Conservation (phyloP, 2,113 vertebrate genomes). For the Nerophis ophidion region DNA sequence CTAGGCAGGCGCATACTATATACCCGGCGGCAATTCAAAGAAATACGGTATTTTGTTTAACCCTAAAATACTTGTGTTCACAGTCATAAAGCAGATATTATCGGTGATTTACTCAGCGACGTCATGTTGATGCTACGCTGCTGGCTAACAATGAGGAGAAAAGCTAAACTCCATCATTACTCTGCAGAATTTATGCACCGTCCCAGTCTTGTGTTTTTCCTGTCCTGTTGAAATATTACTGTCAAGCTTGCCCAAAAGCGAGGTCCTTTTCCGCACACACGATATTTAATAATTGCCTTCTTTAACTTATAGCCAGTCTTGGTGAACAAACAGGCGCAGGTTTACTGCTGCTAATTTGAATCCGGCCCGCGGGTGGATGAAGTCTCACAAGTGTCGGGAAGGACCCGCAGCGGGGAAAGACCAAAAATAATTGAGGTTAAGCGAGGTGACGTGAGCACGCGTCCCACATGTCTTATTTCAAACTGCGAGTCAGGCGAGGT, state of each 20-base stretch:
- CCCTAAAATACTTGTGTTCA: too few relatives aligned
- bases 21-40: too few relatives aligned
- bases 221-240: too few relatives aligned
- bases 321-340: neutral
- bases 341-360: neutral
- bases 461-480: neutral
- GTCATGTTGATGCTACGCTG: too few relatives aligned
- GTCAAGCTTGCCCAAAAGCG: neutral
- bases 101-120: too few relatives aligned
- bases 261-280: neutral
- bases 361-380: neutral
- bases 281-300: neutral
- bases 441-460: neutral
- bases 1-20: too few relatives aligned
- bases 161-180: too few relatives aligned
- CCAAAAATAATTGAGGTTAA: neutral
- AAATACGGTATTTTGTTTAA: too few relatives aligned
- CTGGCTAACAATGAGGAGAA: too few relatives aligned
- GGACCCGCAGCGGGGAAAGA: neutral
- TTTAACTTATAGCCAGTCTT: neutral
- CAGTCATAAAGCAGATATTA: too few relatives aligned
- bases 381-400: neutral
- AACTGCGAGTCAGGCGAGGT: neutral
- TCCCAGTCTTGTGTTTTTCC: too few relatives aligned
- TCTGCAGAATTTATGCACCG: too few relatives aligned